These are phyloP conservation scores for Geotrypetes seraphini DNA, from an alignment of 2,797 vertebrate genomes.

Conservation along the genomic window DNA sequence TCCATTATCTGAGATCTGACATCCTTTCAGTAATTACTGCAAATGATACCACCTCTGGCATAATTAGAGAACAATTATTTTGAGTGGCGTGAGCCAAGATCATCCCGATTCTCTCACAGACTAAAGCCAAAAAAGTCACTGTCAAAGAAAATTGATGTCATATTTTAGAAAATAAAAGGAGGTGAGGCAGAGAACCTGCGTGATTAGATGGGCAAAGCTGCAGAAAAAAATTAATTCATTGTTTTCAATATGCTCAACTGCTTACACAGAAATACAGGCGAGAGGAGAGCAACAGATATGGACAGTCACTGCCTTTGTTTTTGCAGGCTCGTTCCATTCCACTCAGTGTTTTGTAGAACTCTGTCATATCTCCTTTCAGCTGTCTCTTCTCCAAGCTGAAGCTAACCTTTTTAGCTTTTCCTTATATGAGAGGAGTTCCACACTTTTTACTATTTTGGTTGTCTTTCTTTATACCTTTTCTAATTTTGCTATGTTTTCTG, in stretches of 20 bases:
- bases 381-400: no score
- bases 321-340: no score
- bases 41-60: constrained; percentile 68
- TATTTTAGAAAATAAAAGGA: constrained; percentile 48
- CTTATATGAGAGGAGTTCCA: no score
- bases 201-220: constrained; percentile 27
- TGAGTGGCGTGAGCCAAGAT: constrained; percentile 60
- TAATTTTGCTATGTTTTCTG: no score
- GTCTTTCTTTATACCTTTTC: no score
- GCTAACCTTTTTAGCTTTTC: no score
- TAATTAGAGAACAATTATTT: constrained; percentile 83
- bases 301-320: constrained; percentile 21
- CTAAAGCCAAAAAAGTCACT: constrained; percentile 53
- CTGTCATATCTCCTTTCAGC: no score
- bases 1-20: constrained; percentile 60
- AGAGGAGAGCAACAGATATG: constrained; percentile 26
- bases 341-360: no score
- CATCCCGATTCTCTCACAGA: constrained; percentile 53
- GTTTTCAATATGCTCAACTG: constrained; percentile 32
- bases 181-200: constrained; percentile 20
- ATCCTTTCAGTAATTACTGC: constrained; percentile 70
- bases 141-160: constrained; percentile 62
- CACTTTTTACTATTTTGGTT: no score
- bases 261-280: constrained; percentile 20
- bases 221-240: constrained; percentile 31